phyloP scores from a whole-genome alignment of 2,888 invertebrate genomes.

The Charanyca ferruginea region DNA sequence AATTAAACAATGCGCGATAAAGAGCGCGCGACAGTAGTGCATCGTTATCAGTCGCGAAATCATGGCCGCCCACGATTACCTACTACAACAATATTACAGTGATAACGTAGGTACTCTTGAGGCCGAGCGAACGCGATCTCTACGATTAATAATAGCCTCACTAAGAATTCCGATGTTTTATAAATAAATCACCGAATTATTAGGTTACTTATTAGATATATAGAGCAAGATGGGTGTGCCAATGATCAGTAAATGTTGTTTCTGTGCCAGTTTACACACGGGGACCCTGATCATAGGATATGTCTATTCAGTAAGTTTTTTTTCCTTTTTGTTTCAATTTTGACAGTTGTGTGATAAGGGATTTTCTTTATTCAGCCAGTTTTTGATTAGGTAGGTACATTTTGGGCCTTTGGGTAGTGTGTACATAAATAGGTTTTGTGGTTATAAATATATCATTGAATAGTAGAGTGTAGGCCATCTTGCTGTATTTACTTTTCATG shows the following conservation, averaged over 20 bases:
- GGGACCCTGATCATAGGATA: slow-evolving; percentile 86
- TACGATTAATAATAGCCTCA: slow-evolving; percentile 38
- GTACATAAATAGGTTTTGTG: neutral
- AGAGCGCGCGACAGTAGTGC: slow-evolving; percentile 40
- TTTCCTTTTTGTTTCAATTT: slow-evolving; percentile 13
- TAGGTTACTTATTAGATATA: slow-evolving; percentile 39
- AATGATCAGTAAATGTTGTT: slow-evolving; percentile 84
- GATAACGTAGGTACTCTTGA: slow-evolving; percentile 60
- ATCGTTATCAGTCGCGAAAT: slow-evolving; percentile 64
- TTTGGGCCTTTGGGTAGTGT: neutral
- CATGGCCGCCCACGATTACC: slow-evolving; percentile 56
- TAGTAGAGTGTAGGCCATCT: neutral
- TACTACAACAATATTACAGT: slow-evolving; percentile 53
- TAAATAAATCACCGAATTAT: slow-evolving; percentile 49
- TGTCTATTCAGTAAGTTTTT: slow-evolving; percentile 81
- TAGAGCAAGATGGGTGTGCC: slow-evolving; percentile 83
- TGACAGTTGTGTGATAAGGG: slow-evolving; percentile 14
- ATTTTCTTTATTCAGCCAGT: slow-evolving; percentile 21
- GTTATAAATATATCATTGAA: slow-evolving; percentile 6
- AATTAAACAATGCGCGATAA: slow-evolving; percentile 44
- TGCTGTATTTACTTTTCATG: slow-evolving; percentile 30
- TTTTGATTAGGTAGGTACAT: neutral
- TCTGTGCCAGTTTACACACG: slow-evolving; percentile 79
- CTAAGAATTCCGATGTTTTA: slow-evolving; percentile 44
- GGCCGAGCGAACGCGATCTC: slow-evolving; percentile 53